phyloP scores from a whole-genome alignment of 1,140 invertebrate genomes.

The Drosophila littoralis region DNA sequence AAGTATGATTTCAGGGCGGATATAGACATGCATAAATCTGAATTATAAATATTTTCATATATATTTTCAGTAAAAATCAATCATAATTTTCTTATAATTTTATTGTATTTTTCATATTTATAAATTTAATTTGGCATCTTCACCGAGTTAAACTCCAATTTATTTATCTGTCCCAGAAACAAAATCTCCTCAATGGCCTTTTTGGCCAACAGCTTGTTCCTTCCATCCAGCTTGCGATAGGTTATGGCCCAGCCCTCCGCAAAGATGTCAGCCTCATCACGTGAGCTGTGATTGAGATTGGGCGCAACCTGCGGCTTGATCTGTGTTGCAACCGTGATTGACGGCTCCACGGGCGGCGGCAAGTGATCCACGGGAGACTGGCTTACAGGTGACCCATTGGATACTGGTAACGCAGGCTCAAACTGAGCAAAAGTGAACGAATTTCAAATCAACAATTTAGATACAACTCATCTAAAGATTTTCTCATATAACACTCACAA shows the following conservation, averaged over 20 bases:
- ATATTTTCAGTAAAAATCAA: no score
- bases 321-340: not conserved
- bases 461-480: no score
- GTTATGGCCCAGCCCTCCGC: conserved; percentile 48
- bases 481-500: conserved; percentile 2
- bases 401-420: not conserved
- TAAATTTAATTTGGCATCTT: conserved; percentile 38
- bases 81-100: not conserved
- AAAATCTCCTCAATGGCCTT: conserved; percentile 54
- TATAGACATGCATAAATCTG: no score
- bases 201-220: conserved; percentile 40
- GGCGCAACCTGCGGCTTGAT: not conserved
- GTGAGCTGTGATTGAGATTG: not conserved
- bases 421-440: conserved; percentile 6
- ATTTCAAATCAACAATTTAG: no score
- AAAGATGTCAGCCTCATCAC: conserved; percentile 45
- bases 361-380: not conserved
- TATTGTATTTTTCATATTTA: conserved; percentile 16
- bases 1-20: no score
- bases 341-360: not conserved
- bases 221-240: conserved; percentile 46
- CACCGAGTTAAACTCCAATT: conserved; percentile 36
- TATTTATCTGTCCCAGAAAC: conserved; percentile 39
- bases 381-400: not conserved
- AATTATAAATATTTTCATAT: no score